Percentiles rank a stretch among this genome's conserved stretches.
phyloP scores from a whole-genome alignment of 2,888 invertebrate species.

The Drosophila fungiperda region DNA sequence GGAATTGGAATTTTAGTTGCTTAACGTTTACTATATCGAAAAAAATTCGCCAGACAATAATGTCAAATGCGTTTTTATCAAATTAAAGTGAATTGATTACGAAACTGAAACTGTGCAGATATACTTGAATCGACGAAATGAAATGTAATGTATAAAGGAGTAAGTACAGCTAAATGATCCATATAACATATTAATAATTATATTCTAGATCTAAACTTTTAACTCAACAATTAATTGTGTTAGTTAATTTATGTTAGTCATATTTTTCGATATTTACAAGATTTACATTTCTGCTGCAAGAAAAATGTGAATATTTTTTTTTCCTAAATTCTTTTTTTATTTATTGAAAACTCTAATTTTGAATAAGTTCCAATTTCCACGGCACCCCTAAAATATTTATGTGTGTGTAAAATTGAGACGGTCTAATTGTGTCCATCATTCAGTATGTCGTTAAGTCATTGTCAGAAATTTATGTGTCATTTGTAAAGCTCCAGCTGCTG shows the following conservation, averaged over 20 bases:
- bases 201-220: background rate
- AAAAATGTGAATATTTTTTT: background rate
- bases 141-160: constrained; percentile 26
- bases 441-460: constrained; percentile 60
- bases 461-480: constrained; percentile 64
- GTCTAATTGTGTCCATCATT: constrained; percentile 67
- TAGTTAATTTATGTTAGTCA: background rate
- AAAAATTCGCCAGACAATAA: constrained; percentile 41
- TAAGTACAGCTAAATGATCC: constrained; percentile 27
- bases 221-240: background rate
- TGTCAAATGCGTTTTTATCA: constrained; percentile 13
- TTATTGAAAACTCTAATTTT: background rate
- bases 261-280: background rate
- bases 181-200: background rate
- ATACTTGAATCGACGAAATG: constrained; percentile 28
- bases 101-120: constrained; percentile 49
- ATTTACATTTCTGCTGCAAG: background rate
- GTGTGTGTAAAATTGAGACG: constrained; percentile 27
- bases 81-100: constrained; percentile 54
- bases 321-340: background rate
- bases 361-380: background rate
- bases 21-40: constrained; percentile 37
- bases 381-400: background rate
- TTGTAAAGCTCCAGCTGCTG: constrained; percentile 61
- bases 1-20: constrained; percentile 77